These are phyloP conservation scores for Chondrilla cf. caribensis DNA, from an alignment of 37 sponge, comb jelly and placozoan species.

Conservation along the genomic window DNA sequence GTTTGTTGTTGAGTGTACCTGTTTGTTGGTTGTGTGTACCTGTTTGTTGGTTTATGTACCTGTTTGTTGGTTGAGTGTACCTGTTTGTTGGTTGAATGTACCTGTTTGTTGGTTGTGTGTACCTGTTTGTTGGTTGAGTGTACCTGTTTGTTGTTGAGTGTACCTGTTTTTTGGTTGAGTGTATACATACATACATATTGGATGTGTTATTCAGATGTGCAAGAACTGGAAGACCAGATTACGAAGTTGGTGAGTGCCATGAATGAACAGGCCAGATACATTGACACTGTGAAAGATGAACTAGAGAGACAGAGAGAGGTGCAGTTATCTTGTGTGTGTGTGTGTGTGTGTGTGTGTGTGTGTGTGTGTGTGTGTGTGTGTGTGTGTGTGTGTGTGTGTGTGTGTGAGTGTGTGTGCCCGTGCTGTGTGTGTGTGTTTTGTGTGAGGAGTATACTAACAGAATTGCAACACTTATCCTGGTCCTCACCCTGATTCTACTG, in stretches of 20 bases:
- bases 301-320: constrained; percentile 33
- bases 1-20: no score
- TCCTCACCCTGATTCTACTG: no score
- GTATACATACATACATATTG: no score
- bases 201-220: constrained; percentile 12
- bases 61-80: no score
- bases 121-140: no score
- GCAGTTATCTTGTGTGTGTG: no score
- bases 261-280: constrained; percentile 25
- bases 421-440: not conserved
- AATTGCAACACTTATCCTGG: no score
- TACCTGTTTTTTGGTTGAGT: constrained; percentile 6
- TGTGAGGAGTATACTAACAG: no score
- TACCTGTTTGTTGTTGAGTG: no score
- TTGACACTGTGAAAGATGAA: constrained; percentile 20
- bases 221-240: constrained; percentile 24
- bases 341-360: no score
- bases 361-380: not conserved
- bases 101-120: no score
- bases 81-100: no score
- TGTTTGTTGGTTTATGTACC: not conserved
- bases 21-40: not conserved
- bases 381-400: not conserved
- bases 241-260: constrained; percentile 26
- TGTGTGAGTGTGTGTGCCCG: not conserved